Evolutionary conservation across 2,797 vertebrate species (phyloP).

Genomic region (Sylvilagus floridanus): DNA sequence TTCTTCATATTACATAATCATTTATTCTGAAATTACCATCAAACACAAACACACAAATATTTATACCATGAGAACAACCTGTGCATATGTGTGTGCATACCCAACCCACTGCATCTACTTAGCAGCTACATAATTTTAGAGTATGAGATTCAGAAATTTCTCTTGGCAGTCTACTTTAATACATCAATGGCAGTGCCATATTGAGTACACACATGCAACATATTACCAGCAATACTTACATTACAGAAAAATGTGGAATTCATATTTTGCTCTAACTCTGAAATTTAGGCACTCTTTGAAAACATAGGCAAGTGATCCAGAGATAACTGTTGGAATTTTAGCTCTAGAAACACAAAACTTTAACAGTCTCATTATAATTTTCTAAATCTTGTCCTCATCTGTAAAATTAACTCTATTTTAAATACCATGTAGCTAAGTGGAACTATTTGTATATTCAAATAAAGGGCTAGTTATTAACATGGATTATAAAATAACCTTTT

Average conservation of each 20-base stretch:
- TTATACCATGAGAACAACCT: background rate
- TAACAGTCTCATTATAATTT: background rate
- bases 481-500: background rate
- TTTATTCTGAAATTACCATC: conserved; percentile 26
- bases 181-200: background rate
- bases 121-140: background rate
- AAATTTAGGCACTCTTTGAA: background rate
- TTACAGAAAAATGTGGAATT: background rate
- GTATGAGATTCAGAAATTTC: background rate
- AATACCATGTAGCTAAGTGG: background rate
- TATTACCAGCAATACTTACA: background rate
- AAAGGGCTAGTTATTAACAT: background rate
- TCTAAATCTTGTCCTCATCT: background rate
- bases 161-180: background rate
- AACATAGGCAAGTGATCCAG: background rate
- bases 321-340: background rate
- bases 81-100: background rate
- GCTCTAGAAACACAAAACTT: background rate
- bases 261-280: background rate
- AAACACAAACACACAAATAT: background rate
- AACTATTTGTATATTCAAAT: background rate
- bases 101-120: background rate
- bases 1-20: background rate
- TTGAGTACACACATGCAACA: background rate
- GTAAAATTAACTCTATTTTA: background rate